Base-by-base conservation (phyloP, 2,888 invertebrate species). In the Phanerotoma sp. region DNA sequence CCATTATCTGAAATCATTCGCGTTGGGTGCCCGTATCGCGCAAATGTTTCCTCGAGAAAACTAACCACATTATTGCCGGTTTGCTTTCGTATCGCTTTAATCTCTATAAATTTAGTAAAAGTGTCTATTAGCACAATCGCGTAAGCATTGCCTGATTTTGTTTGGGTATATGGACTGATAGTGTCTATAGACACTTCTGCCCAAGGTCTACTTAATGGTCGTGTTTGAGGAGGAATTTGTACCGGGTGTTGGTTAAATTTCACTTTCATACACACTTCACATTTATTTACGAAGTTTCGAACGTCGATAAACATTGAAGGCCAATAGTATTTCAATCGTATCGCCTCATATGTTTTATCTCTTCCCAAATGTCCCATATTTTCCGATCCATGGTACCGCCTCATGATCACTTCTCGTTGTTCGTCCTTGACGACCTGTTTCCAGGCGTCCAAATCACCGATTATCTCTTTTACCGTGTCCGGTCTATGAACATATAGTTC, bases 401-500 rank as follows among this genome's bases (percentile, higher is more conserved):
- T 21, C 5, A 52, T 16, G 11, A 48, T 25, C 3, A 11, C 6
- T 11, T 28, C 6, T 6, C 54, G 33, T 1, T 51, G 41, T 1
- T 13, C 25, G 1, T 54, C 40, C 16, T 20, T 33, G 9, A 47
- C 35, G 2, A 57, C 57, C 5, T 11, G 6, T 30, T 51, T 56
- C 48, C 51, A 54, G 2, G 54, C 51, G n/a, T 59, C n/a, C 15
- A 44, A 46, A 7, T 59, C 59, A 16, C 52, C 51, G 3, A 56
- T 41, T 2, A 54, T 6, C 2, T 35, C 45, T 48, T 54, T 54
- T 9, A 21, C 50, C 18, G 46, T 45, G 21, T 50, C 47, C 1
- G 53, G 53, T 20, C 51, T 20, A 10, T 48, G 47, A 37, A 51
- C 53, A 5, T 28, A 49, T 2, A 49, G 11, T 20, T 46, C 41